A percentile compares a stretch with the other conserved stretches of the same genome.
These are phyloP conservation scores for Gisinianus flammeolus DNA, from an alignment of 2,888 invertebrate species.

Conservation along the genomic window DNA sequence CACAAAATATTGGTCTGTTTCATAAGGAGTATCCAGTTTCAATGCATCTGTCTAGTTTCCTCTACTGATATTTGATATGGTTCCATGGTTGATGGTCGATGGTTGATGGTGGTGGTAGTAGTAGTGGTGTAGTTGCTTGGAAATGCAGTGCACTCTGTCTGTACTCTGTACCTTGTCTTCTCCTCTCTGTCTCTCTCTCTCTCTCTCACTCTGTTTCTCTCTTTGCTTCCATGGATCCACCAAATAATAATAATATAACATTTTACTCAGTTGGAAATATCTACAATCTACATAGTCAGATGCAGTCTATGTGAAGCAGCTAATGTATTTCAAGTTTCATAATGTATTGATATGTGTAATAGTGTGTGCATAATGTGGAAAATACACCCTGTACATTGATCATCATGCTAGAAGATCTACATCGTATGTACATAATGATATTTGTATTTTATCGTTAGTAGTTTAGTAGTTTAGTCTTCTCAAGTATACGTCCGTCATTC, in stretches of 20 bases:
- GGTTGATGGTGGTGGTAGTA: neutral
- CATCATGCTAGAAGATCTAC: neutral
- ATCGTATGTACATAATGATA: slow-evolving; percentile 13
- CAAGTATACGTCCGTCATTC: neutral
- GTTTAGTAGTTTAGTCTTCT: slow-evolving; percentile 3
- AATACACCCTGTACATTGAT: neutral
- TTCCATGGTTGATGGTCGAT: slow-evolving; percentile 30
- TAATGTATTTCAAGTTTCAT: neutral
- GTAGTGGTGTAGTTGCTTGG: neutral
- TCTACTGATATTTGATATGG: slow-evolving; percentile 57
- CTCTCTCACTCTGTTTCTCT: neutral
- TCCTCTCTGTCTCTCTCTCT: neutral
- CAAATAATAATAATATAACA: slow-evolving; percentile 8
- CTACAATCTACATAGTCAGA: no score
- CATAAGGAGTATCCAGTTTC: slow-evolving; percentile 58
- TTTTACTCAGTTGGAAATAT: neutral
- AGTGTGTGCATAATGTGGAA: neutral
- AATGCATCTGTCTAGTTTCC: slow-evolving; percentile 59
- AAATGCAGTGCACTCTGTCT: neutral
- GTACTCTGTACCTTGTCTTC: neutral
- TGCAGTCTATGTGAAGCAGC: neutral
- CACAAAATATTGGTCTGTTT: slow-evolving; percentile 53
- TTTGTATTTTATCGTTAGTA: neutral
- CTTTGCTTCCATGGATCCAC: neutral
- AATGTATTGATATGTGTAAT: neutral